Conservation (phyloP, 30 jellyfish, hydroid and myxozoan species). For the Hydractinia symbiolongicarpus region DNA sequence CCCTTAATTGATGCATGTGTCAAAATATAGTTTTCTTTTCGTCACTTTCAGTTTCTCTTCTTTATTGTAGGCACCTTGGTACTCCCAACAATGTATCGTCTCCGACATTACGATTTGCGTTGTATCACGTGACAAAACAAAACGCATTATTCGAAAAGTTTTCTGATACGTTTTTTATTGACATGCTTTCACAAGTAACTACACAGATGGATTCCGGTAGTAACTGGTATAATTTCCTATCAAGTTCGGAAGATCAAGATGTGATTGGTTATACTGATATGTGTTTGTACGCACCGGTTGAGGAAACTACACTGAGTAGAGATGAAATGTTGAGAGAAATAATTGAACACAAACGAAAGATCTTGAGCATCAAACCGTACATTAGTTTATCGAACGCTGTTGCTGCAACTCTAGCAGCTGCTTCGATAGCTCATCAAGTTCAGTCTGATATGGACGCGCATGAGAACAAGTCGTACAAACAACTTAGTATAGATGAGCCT, state of each 20-base stretch:
- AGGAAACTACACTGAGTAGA: constrained; percentile 33
- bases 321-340: constrained; percentile 60
- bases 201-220: constrained; percentile 34
- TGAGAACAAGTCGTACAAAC: neutral
- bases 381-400: constrained; percentile 81
- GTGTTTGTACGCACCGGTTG: constrained; percentile 14
- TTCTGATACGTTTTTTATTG: constrained; percentile 10
- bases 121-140: constrained; percentile 23
- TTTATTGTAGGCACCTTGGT: constrained; percentile 20
- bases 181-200: neutral
- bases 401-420: constrained; percentile 96
- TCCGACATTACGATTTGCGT: constrained; percentile 30
- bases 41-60: neutral
- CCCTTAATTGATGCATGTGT: no score
- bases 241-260: neutral
- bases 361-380: constrained; percentile 40
- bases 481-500: neutral
- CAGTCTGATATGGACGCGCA: constrained; percentile 3
- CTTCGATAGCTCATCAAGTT: constrained; percentile 56
- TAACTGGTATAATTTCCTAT: constrained; percentile 31
- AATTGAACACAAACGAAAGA: constrained; percentile 59
- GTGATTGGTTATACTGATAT: neutral
- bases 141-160: constrained; percentile 13
- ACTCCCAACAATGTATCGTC: neutral
- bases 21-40: neutral